A percentile compares a stretch with the other conserved stretches of the same genome.
phyloP scores from a whole-genome alignment of 1,140 invertebrate species.

The Dreissena rostriformis region DNA sequence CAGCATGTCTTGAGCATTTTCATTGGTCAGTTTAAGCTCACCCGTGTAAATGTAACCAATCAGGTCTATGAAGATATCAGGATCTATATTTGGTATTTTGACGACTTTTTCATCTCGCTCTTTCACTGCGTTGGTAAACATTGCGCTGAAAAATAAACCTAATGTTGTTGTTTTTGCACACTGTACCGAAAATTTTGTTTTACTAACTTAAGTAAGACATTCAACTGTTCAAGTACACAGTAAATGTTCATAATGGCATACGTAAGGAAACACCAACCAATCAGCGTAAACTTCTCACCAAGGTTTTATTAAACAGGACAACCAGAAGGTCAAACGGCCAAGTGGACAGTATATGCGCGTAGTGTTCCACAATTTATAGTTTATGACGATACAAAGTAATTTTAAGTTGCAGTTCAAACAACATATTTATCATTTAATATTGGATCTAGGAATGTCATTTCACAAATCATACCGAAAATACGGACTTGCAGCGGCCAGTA shows the following conservation, averaged over 20 bases:
- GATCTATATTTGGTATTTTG: constrained; percentile 60
- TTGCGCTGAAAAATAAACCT: constrained; percentile 67
- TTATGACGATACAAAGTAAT: too few relatives aligned
- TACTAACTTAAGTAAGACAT: too few relatives aligned
- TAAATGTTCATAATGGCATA: too few relatives aligned
- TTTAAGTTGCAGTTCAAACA: background rate
- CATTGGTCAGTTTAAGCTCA: constrained; percentile 63
- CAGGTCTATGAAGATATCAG: constrained; percentile 55
- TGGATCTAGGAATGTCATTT: too few relatives aligned
- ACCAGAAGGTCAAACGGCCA: background rate
- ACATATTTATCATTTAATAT: background rate
- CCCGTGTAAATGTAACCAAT: constrained; percentile 72
- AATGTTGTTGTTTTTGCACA: too few relatives aligned
- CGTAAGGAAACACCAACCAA: too few relatives aligned
- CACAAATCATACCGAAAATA: constrained; percentile 85
- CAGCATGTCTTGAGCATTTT: constrained; percentile 72
- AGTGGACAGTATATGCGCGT: too few relatives aligned
- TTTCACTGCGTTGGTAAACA: constrained; percentile 71
- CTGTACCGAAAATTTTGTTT: too few relatives aligned
- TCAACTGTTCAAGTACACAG: too few relatives aligned
- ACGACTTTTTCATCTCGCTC: constrained; percentile 64
- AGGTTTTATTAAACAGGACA: too few relatives aligned
- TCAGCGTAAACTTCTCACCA: too few relatives aligned
- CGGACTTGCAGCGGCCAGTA: constrained; percentile 73
- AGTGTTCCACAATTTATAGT: background rate